Evolutionary conservation across 2,797 vertebrate species (phyloP), one percentile per base, ranked within the genome.

Genomic region (Bradypodion ventrale): DNA sequence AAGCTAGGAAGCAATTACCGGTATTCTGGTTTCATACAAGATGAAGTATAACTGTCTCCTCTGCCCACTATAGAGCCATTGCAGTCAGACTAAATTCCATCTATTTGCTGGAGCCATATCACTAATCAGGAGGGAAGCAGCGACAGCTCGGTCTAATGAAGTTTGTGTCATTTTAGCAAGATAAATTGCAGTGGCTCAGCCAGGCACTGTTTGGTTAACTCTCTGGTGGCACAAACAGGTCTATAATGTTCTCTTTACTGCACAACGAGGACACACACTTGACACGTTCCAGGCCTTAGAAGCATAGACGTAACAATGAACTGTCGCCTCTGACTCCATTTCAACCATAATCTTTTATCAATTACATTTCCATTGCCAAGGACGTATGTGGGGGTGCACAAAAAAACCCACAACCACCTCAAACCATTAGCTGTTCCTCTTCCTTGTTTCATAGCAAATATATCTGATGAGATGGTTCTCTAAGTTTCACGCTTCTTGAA

Each of bases 261-360:
- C 37, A 60, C 77, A 65, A 29, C 7, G 62, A 75, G 60, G 19
- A 49, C 27, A 40, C 16, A 13, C 40, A 44, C 82, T 69, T 56
- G 63, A 76, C 75, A 29, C 37, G 21, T 63, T 75, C 59, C 68
- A 70, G 16, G 59, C 69, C 69, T 87, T 73, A 70, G 82, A 87
- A 68, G 84, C 60, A 75, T 66, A n/a, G 46, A 21, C n/a, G 21
- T 40, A 52, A 37, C 13, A 21, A 80, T 74, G 81, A 85, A 46
- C 0, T 0, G 52, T 84, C 46, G 10, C 62, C 1, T 0, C 40
- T 87, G 68, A 1, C 0, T 6, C 80, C 15, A 1, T 78, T 62
- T 86, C 21, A 0, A 7, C 32, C 72, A 7, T 78, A 81, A 65
- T 16, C 27, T 87, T 56, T 66, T 84, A 70, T 0, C 0, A 80